These are phyloP conservation scores for Aldabrachelys gigantea DNA, from an alignment of 2,113 vertebrate species.

Conservation along the genomic window DNA sequence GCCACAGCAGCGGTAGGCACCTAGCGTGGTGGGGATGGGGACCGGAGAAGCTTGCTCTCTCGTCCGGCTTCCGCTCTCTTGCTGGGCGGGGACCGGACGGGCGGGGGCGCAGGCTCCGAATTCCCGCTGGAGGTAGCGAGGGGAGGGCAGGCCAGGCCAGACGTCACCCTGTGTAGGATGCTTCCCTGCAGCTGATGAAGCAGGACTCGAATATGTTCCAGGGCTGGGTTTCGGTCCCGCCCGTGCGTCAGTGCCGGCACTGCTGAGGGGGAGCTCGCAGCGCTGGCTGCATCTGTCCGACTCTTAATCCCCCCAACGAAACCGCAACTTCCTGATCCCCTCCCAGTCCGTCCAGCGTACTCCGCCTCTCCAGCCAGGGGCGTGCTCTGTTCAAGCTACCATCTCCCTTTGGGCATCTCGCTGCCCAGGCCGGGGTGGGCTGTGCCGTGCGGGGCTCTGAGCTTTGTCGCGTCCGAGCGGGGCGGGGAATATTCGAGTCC, in stretches of 20 bases:
- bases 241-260: neutral
- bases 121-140: neutral
- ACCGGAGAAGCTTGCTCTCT: neutral
- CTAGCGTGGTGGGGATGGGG: neutral
- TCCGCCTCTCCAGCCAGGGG: neutral
- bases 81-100: neutral
- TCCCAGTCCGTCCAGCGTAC: neutral
- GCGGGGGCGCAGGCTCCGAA: neutral
- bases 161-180: neutral
- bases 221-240: neutral
- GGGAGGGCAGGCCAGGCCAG: neutral
- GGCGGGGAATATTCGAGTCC: conserved; percentile 19
- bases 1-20: neutral
- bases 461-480: neutral
- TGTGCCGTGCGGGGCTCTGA: neutral
- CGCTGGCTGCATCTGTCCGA: neutral
- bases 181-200: neutral
- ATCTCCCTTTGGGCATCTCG: neutral
- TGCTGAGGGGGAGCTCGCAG: neutral
- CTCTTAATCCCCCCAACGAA: neutral
- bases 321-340: neutral
- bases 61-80: neutral
- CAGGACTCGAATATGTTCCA: neutral
- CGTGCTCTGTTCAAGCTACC: neutral
- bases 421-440: neutral